Base-by-base conservation (phyloP, 2,888 invertebrate genomes). In the Eretmocerus hayati region DNA sequence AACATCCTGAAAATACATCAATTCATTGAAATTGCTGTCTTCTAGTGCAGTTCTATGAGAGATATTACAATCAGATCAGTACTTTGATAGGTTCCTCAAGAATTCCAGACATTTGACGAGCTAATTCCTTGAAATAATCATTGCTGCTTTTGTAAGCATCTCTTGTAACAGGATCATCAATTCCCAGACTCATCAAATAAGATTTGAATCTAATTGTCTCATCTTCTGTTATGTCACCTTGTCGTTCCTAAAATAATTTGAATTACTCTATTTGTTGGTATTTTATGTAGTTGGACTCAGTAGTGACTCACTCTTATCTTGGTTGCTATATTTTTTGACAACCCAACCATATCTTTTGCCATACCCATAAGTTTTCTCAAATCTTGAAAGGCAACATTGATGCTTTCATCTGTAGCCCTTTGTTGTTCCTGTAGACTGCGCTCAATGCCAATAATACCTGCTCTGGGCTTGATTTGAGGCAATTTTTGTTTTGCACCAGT, bases 361-460 rank as follows among this genome's bases (percentile, higher is more conserved):
- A 90, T 91, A 46, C 81, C 83, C 90, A 99, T 99, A 3, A 99
- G 77, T 62, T 91, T 90, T 62, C 78, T 87, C 46, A 99, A 79
- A 74, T 99, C 99, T 73, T 96, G 87, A 74, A 99, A 99, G 2
- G 99, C 97, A 57, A 86, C 78, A 15, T 82, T 84, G 59, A 99
- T 97, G 65, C 88, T 92, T 64, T 88, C 84, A 74, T 94, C 91
- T 0, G 94, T 92, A 35, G 87, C 87, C 69, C 87, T 85, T 41
- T 93, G 90, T 66, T 90, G 90, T 64, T 92, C 89, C 64, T 91
- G 87, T 53, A 97, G 80, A 60, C 87, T 85, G 61, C 91, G 80
- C 72, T 99, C 97, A 59, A 99, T 99, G 2, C 97, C 97, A 37
- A 90, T 87, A 62, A 99, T 97, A 40, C 97, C 97, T 8, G 86